Conservation (phyloP, 2,888 invertebrate species). For the Formica aserva region DNA sequence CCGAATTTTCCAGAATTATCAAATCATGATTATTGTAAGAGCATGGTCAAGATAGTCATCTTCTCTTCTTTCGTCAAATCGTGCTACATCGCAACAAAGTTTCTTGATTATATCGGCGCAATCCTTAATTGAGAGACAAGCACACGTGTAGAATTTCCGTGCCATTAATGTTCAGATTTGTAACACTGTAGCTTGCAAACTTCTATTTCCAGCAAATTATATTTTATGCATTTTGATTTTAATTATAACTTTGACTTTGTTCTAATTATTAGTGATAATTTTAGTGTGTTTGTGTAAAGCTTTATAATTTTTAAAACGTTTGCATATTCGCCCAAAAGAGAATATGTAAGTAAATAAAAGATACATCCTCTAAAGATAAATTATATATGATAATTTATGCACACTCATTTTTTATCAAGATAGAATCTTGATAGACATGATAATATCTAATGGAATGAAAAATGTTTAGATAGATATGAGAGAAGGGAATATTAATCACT, state of each 20-base stretch:
- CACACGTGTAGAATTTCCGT: background rate
- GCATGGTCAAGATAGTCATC: background rate
- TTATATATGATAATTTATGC: background rate
- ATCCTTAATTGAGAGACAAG: constrained; percentile 16
- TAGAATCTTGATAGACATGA: background rate
- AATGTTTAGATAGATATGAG: background rate
- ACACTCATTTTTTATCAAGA: background rate
- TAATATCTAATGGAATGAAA: background rate
- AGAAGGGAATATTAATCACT: background rate
- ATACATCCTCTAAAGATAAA: background rate
- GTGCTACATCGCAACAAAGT: constrained; percentile 7
- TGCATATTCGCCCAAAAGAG: background rate
- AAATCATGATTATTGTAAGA: constrained; percentile 5
- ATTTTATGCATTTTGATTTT: background rate
- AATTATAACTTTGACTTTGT: background rate
- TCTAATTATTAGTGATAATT: background rate
- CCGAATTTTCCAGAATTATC: background rate
- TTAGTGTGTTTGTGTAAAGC: background rate
- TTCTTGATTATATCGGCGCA: constrained; percentile 22
- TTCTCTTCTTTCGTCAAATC: background rate
- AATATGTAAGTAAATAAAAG: background rate
- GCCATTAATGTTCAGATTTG: constrained; percentile 20
- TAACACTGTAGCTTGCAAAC: constrained; percentile 8
- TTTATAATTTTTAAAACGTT: background rate
- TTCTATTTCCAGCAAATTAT: background rate